Percentiles rank a stretch among this genome's conserved stretches.
Conservation (phyloP, 2,797 vertebrate genomes). For the Pipistrellus pipistrellus region DNA sequence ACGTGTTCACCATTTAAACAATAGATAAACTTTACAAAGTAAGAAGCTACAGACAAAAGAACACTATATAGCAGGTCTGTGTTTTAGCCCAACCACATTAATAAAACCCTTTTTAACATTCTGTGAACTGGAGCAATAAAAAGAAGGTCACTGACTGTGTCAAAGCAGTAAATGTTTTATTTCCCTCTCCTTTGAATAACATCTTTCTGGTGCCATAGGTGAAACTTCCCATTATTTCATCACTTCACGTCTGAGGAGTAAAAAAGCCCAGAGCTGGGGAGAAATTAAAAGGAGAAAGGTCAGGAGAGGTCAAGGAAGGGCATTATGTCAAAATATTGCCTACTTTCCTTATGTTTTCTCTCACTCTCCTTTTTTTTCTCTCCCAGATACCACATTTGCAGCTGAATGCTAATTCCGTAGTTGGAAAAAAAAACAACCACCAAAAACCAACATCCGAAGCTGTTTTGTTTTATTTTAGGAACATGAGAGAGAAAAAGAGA, state of each 20-base stretch:
- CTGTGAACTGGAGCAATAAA: slow-evolving; percentile 60
- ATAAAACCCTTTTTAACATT: slow-evolving; percentile 67
- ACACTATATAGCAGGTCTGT: neutral
- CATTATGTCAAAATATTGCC: neutral
- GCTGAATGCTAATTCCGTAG: neutral
- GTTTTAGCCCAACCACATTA: slow-evolving; percentile 48
- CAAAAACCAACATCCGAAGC: neutral
- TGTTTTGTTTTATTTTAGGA: neutral
- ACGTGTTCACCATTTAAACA: slow-evolving; percentile 44
- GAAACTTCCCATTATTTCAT: slow-evolving; percentile 55
- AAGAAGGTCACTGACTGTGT: slow-evolving; percentile 58
- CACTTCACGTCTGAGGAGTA: neutral
- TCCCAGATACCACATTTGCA: neutral
- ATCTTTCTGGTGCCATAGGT: slow-evolving; percentile 17
- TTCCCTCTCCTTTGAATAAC: slow-evolving; percentile 64
- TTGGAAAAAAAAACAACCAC: neutral
- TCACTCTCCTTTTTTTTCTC: slow-evolving; percentile 11
- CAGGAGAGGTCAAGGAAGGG: neutral
- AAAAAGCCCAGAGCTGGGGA: neutral
- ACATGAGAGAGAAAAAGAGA: neutral
- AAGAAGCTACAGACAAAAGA: slow-evolving; percentile 18
- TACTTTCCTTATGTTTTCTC: neutral
- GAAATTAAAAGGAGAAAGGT: neutral
- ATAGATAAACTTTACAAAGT: slow-evolving; percentile 25
- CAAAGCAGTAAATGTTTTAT: slow-evolving; percentile 79